Percentiles rank a stretch among this genome's conserved stretches.
phyloP scores from a whole-genome alignment of 2,113 vertebrate species.

The Mormyrus lacerda region DNA sequence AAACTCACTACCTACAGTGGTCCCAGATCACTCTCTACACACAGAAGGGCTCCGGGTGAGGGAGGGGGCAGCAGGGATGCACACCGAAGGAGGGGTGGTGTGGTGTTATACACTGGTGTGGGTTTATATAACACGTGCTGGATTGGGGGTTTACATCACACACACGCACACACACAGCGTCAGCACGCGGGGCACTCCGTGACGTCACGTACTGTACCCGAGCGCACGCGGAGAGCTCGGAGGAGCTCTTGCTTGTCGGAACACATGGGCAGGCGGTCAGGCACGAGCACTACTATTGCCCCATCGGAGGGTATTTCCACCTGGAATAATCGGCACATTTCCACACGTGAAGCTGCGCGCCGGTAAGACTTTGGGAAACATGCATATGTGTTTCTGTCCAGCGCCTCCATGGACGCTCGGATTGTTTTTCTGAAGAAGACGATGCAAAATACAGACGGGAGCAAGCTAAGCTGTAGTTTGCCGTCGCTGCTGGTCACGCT shows the following conservation, averaged over 20 bases:
- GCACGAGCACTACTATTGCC: neutral
- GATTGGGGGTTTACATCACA: neutral
- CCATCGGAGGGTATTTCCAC: neutral
- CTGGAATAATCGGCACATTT: neutral
- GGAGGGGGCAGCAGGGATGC: no score
- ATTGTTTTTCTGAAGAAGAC: neutral
- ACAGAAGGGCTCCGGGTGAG: neutral
- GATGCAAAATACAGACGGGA: neutral
- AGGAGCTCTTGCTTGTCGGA: neutral
- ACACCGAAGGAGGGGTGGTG: no score
- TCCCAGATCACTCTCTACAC: neutral
- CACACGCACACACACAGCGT: neutral
- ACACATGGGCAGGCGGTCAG: neutral
- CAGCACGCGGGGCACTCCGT: neutral
- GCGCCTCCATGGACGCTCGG: neutral
- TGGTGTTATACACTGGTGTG: neutral
- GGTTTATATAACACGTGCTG: neutral
- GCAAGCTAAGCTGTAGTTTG: neutral
- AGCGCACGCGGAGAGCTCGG: neutral
- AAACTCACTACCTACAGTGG: neutral
- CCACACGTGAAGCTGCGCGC: neutral
- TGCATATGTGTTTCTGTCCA: neutral
- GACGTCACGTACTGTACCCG: neutral
- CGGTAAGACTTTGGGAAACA: neutral
- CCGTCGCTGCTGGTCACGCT: neutral